Conservation (phyloP, 2,113 vertebrate species). For the Alosa alosa region DNA sequence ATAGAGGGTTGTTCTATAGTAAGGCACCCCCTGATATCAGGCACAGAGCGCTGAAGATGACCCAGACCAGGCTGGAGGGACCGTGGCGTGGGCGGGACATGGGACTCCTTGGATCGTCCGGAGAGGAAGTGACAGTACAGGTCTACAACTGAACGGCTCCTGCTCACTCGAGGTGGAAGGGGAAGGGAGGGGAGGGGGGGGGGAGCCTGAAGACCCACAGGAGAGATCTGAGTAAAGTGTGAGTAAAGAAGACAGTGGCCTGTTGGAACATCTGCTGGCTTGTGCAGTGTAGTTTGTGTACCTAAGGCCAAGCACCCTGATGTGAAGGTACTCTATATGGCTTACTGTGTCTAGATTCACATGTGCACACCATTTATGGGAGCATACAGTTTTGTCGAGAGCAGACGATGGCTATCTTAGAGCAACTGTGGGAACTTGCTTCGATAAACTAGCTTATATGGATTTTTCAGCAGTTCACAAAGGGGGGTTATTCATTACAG, state of each 20-base stretch:
- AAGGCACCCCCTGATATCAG: conserved; percentile 72
- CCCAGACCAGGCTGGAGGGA: not conserved
- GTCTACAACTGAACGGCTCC: not conserved
- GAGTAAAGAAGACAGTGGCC: not conserved
- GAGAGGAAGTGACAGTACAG: not conserved
- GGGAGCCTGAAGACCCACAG: not conserved
- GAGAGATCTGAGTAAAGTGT: not conserved
- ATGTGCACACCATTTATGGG: not conserved
- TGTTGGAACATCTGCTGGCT: not conserved
- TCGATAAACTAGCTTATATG: not conserved
- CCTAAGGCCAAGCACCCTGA: not conserved
- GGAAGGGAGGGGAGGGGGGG: not conserved
- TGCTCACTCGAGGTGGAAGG: not conserved
- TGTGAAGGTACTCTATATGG: not conserved
- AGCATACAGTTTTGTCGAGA: not conserved
- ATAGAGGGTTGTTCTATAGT: conserved; percentile 76
- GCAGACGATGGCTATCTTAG: not conserved
- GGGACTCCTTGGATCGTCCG: not conserved
- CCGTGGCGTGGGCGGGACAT: not conserved
- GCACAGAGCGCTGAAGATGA: conserved; percentile 45
- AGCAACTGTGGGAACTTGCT: not conserved
- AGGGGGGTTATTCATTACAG: not conserved
- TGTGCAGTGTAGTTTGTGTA: not conserved
- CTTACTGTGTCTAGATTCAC: not conserved
- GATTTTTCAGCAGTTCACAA: not conserved